Base-by-base conservation (phyloP, 2,888 invertebrate species). In the Drosophila falleni region DNA sequence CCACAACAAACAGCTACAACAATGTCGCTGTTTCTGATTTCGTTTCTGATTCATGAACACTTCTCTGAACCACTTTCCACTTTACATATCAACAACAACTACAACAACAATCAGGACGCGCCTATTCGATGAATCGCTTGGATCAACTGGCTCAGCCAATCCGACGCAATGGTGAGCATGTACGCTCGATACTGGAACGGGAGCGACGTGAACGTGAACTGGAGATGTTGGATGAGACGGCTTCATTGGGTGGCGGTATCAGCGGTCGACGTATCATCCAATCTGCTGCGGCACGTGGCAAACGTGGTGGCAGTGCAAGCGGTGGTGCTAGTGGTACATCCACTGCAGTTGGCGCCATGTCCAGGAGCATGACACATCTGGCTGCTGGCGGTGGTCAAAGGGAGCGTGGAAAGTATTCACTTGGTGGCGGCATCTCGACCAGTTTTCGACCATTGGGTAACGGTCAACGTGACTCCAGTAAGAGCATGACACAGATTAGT, bases 111-210 rank as follows among this genome's bases (percentile, higher is more conserved):
- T 54, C 62, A 96, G 96, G 96, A 95, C 97, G 97, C 95, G 97
- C 97, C 91, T 96, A 96, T 94, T 97, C 97, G 93, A 97, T 98
- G 97, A 96, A 97, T 91, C 96, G 98, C 89, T 95, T 98, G 94
- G 98, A 98, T 95, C 95, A 96, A 92, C 94, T 96, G 93, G 94
- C 96, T 87, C 95, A 95, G 93, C 96, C 96, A 81, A 94, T 96
- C 87, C 93, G 94, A 87, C 94, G 94, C 62, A 92, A 93, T 87
- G 93, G 93, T 60, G 93, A 93, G 77, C 93, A 93, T 82, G 92
- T 93, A 67, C 90, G 92, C 71, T 91, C 93, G 33, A 89, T 93
- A 65, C 80, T 92, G 84, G 93, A 93, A 78, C 91, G 93, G 63
- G 92, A 93, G 71, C 88, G 92, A 62, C 91, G 92, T 49, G 91